Evolutionary conservation across 2,888 invertebrate species (phyloP).

Genomic region (Patella depressa): DNA sequence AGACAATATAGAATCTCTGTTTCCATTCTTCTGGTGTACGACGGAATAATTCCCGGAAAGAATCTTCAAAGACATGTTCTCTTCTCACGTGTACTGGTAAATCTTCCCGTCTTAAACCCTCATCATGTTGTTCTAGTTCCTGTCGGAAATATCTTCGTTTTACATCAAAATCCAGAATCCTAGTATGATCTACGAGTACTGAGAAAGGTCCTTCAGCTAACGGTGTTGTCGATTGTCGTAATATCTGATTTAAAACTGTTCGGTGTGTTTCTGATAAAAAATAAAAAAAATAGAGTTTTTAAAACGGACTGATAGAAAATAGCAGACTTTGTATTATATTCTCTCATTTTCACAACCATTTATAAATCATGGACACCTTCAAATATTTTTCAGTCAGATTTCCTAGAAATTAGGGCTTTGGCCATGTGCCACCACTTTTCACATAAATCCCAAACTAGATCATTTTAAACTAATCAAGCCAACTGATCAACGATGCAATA

Average conservation of each 20-base stretch:
- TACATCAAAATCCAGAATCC: slow-evolving; percentile 90
- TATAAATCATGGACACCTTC: no score
- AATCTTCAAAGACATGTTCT: slow-evolving; percentile 89
- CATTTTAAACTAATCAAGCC: no score
- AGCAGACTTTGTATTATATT: no score
- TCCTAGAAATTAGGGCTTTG: no score
- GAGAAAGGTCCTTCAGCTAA: slow-evolving; percentile 89
- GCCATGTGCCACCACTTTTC: no score
- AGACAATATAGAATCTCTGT: slow-evolving; percentile 90
- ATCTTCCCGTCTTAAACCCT: slow-evolving; percentile 78
- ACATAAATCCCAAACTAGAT: no score
- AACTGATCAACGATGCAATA: no score
- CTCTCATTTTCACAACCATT: no score
- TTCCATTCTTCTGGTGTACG: slow-evolving; percentile 90
- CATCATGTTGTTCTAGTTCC: slow-evolving; percentile 87
- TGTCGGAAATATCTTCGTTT: slow-evolving; percentile 88
- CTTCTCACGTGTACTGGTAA: slow-evolving; percentile 88
- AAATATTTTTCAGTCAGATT: no score
- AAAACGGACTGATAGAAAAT: no score
- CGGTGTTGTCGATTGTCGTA: slow-evolving; percentile 81
- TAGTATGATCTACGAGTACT: slow-evolving; percentile 87
- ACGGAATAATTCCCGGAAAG: slow-evolving; percentile 87
- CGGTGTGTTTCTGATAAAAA: slow-evolving; percentile 81
- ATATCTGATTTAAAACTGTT: slow-evolving; percentile 89
- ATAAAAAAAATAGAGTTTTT: no score